Conservation (phyloP, 1,140 invertebrate genomes). For the Lordiphosa mommai region DNA sequence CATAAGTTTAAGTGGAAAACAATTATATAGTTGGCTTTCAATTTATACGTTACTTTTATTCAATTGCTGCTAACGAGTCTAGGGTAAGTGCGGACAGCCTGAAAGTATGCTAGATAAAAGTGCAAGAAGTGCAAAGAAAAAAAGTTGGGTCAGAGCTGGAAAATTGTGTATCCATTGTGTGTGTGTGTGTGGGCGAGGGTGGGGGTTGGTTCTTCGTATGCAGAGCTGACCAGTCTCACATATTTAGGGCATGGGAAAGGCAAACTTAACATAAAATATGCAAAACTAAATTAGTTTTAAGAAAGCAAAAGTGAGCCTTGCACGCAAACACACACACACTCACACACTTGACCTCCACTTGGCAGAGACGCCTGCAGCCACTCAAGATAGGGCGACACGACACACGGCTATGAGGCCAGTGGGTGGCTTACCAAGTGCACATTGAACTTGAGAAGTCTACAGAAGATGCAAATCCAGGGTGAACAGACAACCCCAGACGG, state of each 20-base stretch:
- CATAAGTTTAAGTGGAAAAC: not conserved
- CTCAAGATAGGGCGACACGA: constrained; percentile 18
- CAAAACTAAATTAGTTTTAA: constrained; percentile 35
- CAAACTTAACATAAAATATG: constrained; percentile 33
- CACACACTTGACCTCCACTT: constrained; percentile 27
- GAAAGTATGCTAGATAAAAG: constrained; percentile 3
- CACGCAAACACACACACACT: constrained; percentile 25
- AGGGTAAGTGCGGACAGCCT: constrained; percentile 23
- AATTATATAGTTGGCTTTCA: not conserved
- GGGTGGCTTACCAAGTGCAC: constrained; percentile 57
- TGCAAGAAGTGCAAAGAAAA: constrained; percentile 7
- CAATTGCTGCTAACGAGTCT: not conserved
- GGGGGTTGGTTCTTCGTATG: constrained; percentile 13
- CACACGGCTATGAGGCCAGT: constrained; percentile 37
- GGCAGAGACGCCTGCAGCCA: constrained; percentile 31
- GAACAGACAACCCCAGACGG: not conserved
- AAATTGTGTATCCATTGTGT: constrained; percentile 68
- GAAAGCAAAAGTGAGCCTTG: constrained; percentile 41
- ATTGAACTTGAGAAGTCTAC: constrained; percentile 61
- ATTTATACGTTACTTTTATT: not conserved
- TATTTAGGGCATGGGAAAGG: constrained; percentile 1
- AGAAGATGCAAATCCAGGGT: constrained; percentile 5
- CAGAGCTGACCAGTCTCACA: constrained; percentile 40
- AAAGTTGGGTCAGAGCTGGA: constrained; percentile 31
- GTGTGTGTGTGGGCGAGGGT: no score